Percentiles rank a stretch among this genome's conserved stretches.
Conservation (phyloP, 2,797 vertebrate genomes). For the Trichosurus vulpecula region DNA sequence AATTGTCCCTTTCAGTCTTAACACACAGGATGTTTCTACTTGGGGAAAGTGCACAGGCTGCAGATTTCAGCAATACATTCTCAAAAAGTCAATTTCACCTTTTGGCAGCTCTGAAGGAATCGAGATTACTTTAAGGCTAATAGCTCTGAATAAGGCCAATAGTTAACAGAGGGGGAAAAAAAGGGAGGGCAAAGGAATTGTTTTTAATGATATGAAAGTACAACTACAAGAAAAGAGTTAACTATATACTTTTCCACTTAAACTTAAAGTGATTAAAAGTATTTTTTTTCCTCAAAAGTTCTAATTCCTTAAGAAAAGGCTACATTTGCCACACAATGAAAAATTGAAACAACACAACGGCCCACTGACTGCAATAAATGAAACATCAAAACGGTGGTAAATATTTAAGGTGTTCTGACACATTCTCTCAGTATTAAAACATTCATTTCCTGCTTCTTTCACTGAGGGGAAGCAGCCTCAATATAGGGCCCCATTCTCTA, state of each 20-base stretch:
- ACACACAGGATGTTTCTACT: conserved; percentile 73
- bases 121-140: conserved; percentile 78
- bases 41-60: conserved; percentile 71
- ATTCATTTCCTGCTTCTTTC: conserved; percentile 41
- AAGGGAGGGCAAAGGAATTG: background rate
- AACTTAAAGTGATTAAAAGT: conserved; percentile 38
- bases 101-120: conserved; percentile 80
- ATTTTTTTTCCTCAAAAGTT: background rate
- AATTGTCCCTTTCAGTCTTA: conserved; percentile 79
- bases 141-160: conserved; percentile 70
- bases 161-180: conserved; percentile 19
- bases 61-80: conserved; percentile 80
- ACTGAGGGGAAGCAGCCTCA: background rate
- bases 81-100: conserved; percentile 83
- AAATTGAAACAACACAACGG: conserved; percentile 60
- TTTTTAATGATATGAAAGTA: conserved; percentile 55
- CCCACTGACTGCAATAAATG: conserved; percentile 73
- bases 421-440: conserved; percentile 62
- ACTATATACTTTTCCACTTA: conserved; percentile 42
- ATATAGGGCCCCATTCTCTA: background rate
- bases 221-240: conserved; percentile 40
- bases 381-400: conserved; percentile 74
- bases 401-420: conserved; percentile 75
- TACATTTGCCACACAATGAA: conserved; percentile 33
- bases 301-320: conserved; percentile 54